Conservation (phyloP, 1,140 invertebrate genomes). For the Drosophila melanica region DNA sequence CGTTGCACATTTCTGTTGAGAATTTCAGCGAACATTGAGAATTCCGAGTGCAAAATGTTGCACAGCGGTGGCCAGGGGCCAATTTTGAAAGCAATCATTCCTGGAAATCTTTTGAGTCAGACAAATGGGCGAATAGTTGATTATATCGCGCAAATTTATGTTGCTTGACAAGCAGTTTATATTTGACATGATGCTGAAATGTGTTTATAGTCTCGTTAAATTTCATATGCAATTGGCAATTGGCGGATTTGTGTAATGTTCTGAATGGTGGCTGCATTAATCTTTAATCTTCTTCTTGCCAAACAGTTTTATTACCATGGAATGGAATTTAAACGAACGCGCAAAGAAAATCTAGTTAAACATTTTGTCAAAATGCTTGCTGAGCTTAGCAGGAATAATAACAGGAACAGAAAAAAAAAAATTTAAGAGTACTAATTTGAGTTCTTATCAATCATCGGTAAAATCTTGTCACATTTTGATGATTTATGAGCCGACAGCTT, state of each 20-base stretch:
- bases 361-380: not conserved
- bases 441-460: conserved; percentile 7
- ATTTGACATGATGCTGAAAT: not conserved
- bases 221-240: not conserved
- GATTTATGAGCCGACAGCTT: conserved; percentile 9
- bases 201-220: not conserved
- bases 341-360: too few species aligned
- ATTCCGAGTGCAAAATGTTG: conserved; percentile 19
- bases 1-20: conserved; percentile 18
- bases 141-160: not conserved
- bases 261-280: too few species aligned
- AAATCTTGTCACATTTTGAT: conserved; percentile 17
- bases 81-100: conserved; percentile 28
- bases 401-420: not conserved
- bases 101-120: conserved; percentile 4
- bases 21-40: conserved; percentile 10
- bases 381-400: too few species aligned
- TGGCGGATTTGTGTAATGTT: not conserved
- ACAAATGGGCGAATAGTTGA: not conserved
- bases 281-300: not conserved
- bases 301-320: not conserved
- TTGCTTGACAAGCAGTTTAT: not conserved
- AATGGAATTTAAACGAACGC: too few species aligned
- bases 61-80: not conserved
- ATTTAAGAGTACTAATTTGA: not conserved